phyloP scores from a whole-genome alignment of 2,797 vertebrate genomes.

The Ctenochaetus hawaiiensis region DNA sequence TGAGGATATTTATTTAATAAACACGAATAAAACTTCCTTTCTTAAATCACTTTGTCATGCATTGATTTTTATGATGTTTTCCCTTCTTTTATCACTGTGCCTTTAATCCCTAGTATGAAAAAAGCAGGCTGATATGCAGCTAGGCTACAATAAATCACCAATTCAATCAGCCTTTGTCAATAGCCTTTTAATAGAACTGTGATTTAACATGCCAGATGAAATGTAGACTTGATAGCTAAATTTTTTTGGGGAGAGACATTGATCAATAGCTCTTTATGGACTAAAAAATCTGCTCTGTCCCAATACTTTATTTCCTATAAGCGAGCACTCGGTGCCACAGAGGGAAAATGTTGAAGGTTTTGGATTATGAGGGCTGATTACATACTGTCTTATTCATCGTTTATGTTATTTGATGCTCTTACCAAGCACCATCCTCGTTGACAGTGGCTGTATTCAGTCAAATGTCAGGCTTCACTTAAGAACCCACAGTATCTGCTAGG shows the following conservation, averaged over 20 bases:
- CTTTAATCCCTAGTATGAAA: conserved; percentile 10
- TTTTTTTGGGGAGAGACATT: conserved; percentile 33
- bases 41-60: not conserved
- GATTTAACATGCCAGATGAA: conserved; percentile 37
- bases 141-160: conserved; percentile 8
- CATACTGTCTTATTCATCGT: not conserved
- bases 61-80: not conserved
- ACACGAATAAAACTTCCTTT: not conserved
- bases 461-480: conserved; percentile 18
- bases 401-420: conserved; percentile 21
- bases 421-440: not conserved
- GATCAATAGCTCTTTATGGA: conserved; percentile 42
- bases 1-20: not conserved
- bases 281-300: not conserved
- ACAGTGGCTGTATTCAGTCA: not conserved
- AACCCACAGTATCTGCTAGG: conserved; percentile 26
- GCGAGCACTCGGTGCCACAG: conserved; percentile 29
- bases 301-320: conserved; percentile 24
- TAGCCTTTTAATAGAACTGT: conserved; percentile 36
- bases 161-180: conserved; percentile 21
- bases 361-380: not conserved
- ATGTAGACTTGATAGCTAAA: conserved; percentile 46
- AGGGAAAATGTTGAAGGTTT: conserved; percentile 14
- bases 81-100: not conserved
- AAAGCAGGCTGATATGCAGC: not conserved